phyloP scores from a whole-genome alignment of 2,797 vertebrate genomes.

The Tachyglossus aculeatus region DNA sequence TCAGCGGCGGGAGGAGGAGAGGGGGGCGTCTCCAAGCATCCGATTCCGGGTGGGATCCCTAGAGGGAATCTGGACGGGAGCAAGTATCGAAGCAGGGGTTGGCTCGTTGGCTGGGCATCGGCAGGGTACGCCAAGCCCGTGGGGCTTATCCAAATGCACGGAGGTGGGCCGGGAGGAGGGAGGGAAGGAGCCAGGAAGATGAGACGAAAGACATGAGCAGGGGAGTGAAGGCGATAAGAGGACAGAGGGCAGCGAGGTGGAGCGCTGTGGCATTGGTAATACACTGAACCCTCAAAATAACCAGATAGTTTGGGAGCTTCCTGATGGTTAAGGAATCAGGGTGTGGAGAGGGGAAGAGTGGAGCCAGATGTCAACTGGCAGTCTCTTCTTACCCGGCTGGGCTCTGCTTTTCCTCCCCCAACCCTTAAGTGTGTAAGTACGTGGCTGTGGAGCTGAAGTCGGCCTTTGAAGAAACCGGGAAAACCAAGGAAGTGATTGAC shows the following conservation, averaged over 20 bases:
- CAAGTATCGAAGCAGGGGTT: conserved; percentile 5
- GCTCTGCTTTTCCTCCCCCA: conserved; percentile 53
- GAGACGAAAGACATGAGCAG: not conserved
- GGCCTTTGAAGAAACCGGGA: conserved; percentile 92
- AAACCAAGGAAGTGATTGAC: conserved; percentile 91
- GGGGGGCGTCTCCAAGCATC: not conserved
- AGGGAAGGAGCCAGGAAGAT: not conserved
- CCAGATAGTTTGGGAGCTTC: not conserved
- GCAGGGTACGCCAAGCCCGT: not conserved
- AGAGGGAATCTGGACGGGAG: conserved; percentile 1
- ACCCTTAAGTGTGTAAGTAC: conserved; percentile 89
- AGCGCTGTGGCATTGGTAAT: not conserved
- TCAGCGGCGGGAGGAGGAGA: not conserved
- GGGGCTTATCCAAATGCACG: not conserved
- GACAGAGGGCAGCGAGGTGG: not conserved
- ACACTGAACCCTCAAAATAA: not conserved
- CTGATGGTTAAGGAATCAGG: not conserved
- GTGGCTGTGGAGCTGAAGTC: conserved; percentile 95
- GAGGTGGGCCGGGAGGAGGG: not conserved
- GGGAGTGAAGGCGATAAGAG: not conserved
- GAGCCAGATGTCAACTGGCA: not conserved
- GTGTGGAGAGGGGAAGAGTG: fast-evolving
- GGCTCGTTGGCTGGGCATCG: not conserved
- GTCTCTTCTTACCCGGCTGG: fast-evolving
- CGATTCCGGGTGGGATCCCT: not conserved